Evolutionary conservation across 2,797 vertebrate genomes (phyloP).

Genomic region (Heliangelus exortis): DNA sequence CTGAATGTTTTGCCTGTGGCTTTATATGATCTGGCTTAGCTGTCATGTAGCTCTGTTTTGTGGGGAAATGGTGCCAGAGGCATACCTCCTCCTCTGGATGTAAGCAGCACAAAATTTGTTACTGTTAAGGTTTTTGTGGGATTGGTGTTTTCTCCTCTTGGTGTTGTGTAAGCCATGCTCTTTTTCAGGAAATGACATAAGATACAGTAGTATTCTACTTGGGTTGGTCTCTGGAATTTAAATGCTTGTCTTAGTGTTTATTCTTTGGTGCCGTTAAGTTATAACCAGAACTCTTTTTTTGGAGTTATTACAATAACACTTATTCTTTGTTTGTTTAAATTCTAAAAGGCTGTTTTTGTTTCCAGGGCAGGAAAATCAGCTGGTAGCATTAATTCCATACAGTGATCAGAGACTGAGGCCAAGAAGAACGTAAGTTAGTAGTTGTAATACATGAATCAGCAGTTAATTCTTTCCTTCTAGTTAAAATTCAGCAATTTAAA

Average conservation of each 20-base stretch:
- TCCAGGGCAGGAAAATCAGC: conserved; percentile 96
- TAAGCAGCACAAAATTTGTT: not conserved
- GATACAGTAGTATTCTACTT: not conserved
- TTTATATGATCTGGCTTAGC: not conserved
- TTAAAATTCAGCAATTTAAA: not conserved
- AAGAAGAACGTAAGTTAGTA: conserved; percentile 92
- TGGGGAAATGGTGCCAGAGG: not conserved
- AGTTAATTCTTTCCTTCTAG: not conserved
- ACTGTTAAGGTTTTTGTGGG: not conserved
- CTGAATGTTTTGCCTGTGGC: not conserved
- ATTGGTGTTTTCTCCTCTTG: not conserved
- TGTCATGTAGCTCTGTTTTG: not conserved
- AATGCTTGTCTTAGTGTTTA: not conserved
- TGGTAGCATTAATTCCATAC: conserved; percentile 97
- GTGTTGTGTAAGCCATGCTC: not conserved
- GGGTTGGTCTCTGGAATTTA: not conserved
- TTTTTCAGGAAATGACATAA: not conserved
- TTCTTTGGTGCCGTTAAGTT: not conserved
- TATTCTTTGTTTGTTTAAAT: not conserved
- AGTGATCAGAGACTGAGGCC: conserved; percentile 95
- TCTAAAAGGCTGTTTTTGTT: conserved; percentile 50
- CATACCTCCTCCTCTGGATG: not conserved
- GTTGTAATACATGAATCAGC: not conserved
- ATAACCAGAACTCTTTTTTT: not conserved
- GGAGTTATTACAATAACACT: not conserved